Conservation (phyloP, 2,888 invertebrate genomes). For the Pollenia griseotomentosa region DNA sequence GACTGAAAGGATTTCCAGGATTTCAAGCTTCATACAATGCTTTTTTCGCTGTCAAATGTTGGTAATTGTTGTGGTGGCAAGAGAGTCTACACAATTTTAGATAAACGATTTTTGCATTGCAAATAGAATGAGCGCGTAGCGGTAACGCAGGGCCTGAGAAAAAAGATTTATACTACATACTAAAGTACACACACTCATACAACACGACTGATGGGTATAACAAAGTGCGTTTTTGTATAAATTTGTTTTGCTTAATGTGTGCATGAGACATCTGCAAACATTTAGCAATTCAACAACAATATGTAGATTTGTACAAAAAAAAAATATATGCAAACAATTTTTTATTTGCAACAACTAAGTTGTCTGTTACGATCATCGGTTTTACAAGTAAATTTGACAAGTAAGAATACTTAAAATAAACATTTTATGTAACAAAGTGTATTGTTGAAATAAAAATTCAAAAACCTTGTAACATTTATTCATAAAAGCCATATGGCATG, state of each 20-base stretch:
- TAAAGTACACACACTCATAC: not conserved
- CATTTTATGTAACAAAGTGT: not conserved
- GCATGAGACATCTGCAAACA: not conserved
- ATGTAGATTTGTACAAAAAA: not conserved
- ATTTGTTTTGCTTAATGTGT: not conserved
- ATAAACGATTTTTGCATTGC: conserved; percentile 24
- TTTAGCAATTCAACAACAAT: conserved; percentile 2
- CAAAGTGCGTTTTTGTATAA: conserved; percentile 27
- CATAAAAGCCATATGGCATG: not conserved
- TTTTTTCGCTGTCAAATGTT: conserved; percentile 29
- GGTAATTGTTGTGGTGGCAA: conserved; percentile 7
- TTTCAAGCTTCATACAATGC: conserved; percentile 8
- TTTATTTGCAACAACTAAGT: not conserved
- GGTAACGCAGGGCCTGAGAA: conserved; percentile 9
- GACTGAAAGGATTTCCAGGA: conserved; percentile 41
- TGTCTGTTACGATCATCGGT: conserved; percentile 13
- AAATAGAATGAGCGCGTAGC: conserved; percentile 15
- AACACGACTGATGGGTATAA: not conserved
- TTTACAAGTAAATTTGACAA: not conserved
- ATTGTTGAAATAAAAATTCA: not conserved
- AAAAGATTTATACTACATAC: not conserved
- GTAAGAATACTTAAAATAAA: not conserved
- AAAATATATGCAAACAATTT: not conserved
- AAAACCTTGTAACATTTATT: not conserved
- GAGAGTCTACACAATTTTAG: conserved; percentile 13